phyloP scores from a whole-genome alignment of 2,113 vertebrate genomes.

The Strix aluco region DNA sequence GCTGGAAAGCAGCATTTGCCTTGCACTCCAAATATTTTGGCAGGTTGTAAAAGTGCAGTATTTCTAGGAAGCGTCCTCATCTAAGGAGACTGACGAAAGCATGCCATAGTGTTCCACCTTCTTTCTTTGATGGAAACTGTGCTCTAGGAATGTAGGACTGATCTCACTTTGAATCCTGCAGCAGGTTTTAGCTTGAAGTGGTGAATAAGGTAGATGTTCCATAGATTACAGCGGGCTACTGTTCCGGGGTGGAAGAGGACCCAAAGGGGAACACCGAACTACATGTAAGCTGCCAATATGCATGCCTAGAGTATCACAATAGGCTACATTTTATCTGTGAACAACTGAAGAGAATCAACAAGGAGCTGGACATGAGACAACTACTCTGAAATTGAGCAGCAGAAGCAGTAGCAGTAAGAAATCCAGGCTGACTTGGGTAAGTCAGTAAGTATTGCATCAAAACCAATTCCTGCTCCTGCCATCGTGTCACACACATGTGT shows the following conservation, averaged over 20 bases:
- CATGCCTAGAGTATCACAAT: background rate
- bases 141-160: background rate
- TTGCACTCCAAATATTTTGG: background rate
- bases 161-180: background rate
- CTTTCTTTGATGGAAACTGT: background rate
- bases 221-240: background rate
- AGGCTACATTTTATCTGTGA: background rate
- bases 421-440: background rate
- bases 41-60: background rate
- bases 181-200: background rate
- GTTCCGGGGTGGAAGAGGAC: background rate
- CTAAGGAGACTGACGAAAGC: background rate
- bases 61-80: background rate
- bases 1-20: background rate
- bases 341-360: background rate
- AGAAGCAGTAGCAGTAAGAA: background rate
- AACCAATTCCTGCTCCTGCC: background rate
- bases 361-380: background rate
- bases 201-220: background rate
- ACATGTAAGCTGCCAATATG: background rate
- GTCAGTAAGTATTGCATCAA: background rate
- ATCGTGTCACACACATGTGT: accelerated
- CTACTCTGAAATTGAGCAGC: background rate
- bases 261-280: background rate
- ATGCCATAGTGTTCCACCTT: background rate